Evolutionary conservation across 2,113 vertebrate genomes (phyloP).

Genomic region (Poeciliopsis prolifica): DNA sequence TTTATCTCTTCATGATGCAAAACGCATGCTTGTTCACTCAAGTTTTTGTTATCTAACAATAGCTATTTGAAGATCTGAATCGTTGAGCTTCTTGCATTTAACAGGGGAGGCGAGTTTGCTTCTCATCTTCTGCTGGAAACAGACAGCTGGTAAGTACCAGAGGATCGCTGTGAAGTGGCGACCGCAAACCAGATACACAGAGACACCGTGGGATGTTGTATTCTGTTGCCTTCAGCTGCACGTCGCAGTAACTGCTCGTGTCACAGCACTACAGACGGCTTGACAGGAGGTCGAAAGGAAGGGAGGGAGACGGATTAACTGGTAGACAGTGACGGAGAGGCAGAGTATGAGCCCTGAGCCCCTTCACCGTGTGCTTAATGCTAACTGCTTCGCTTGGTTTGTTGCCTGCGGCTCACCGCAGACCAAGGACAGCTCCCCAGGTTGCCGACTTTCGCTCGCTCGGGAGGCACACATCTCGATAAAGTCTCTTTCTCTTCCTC

Average conservation of each 20-base stretch:
- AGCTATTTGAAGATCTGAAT: neutral
- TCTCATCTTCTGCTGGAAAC: too few relatives aligned
- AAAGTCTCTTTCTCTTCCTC: conserved; percentile 40
- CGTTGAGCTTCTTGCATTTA: neutral
- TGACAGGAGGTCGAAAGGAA: conserved; percentile 22
- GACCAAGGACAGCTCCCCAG: conserved; percentile 77
- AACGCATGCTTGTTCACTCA: neutral
- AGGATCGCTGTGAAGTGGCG: neutral
- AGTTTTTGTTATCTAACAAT: neutral
- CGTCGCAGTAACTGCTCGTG: conserved; percentile 22
- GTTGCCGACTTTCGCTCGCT: conserved; percentile 35
- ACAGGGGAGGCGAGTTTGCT: too few relatives aligned
- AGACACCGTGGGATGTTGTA: neutral
- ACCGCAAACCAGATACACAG: neutral
- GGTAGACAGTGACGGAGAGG: conserved; percentile 54
- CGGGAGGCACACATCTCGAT: conserved; percentile 69
- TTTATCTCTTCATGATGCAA: too few relatives aligned
- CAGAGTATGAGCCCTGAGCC: conserved; percentile 37
- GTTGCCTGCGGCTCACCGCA: conserved; percentile 70
- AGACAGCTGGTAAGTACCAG: too few relatives aligned
- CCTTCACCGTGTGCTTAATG: conserved; percentile 47
- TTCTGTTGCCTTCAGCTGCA: neutral
- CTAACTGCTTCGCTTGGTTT: conserved; percentile 62
- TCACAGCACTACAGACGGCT: conserved; percentile 16
- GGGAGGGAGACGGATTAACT: conserved; percentile 30